Conservation (phyloP, 2,113 vertebrate species). For the Phrynosoma blainvillii region DNA sequence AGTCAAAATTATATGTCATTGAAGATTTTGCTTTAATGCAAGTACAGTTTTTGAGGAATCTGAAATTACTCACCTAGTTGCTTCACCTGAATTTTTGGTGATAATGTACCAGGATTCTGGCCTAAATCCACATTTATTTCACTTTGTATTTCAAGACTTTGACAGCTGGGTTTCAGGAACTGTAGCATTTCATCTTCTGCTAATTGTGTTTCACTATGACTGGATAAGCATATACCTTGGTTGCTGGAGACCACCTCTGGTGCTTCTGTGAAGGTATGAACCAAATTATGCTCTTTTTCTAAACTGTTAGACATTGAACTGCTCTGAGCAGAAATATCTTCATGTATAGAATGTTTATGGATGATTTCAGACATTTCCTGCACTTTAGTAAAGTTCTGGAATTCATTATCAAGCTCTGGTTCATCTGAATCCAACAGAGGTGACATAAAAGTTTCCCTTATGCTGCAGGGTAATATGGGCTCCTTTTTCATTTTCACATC, state of each 20-base stretch:
- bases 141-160: constrained; percentile 48
- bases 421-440: constrained; percentile 53
- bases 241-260: constrained; percentile 9
- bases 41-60: not conserved
- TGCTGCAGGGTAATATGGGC: constrained; percentile 8
- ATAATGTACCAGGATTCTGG: constrained; percentile 45
- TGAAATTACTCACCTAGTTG: constrained; percentile 68
- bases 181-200: constrained; percentile 23
- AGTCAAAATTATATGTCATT: not conserved
- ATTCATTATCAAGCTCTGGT: constrained; percentile 34
- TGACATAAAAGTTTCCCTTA: constrained; percentile 48
- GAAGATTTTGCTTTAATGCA: not conserved
- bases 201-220: constrained; percentile 36
- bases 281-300: constrained; percentile 48
- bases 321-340: constrained; percentile 40
- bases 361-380: constrained; percentile 11
- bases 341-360: constrained; percentile 30
- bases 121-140: constrained; percentile 47
- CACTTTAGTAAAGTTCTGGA: constrained; percentile 47
- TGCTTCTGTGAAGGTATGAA: constrained; percentile 12
- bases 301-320: constrained; percentile 13
- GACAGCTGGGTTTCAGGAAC: constrained; percentile 32
- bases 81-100: constrained; percentile 53
- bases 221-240: not conserved
- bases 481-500: constrained; percentile 46